Evolutionary conservation across 2,888 invertebrate species (phyloP).

Genomic region (Lepidocyrtinus sp.): DNA sequence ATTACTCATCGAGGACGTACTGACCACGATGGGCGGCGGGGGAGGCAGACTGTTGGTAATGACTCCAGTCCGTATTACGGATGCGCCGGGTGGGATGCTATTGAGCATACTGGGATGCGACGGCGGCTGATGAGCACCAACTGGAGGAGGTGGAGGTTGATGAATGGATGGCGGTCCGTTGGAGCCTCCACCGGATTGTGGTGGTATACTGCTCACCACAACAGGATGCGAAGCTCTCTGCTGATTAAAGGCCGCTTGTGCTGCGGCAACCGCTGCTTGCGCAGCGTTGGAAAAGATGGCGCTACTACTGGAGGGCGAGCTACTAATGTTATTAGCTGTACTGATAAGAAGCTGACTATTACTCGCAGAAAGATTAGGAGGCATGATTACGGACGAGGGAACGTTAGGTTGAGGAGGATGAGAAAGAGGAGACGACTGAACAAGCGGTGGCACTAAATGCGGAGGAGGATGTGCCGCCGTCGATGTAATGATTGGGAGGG

Average conservation of each 20-base stretch:
- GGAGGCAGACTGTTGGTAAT: conserved; percentile 35
- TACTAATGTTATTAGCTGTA: conserved; percentile 49
- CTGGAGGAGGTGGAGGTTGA: neutral
- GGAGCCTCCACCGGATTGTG: neutral
- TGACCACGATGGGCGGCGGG: conserved; percentile 53
- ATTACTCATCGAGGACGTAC: conserved; percentile 30
- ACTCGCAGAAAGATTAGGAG: conserved; percentile 56
- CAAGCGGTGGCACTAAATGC: conserved; percentile 47
- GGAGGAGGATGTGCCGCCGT: conserved; percentile 47
- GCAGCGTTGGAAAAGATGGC: conserved; percentile 28
- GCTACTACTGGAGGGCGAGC: conserved; percentile 38
- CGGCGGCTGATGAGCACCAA: neutral
- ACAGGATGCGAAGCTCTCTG: conserved; percentile 13
- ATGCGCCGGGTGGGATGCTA: conserved; percentile 34
- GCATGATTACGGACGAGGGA: conserved; percentile 53
- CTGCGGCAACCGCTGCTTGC: conserved; percentile 36
- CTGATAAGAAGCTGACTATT: conserved; percentile 58
- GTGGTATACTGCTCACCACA: conserved; percentile 10
- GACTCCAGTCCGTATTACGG: conserved; percentile 40
- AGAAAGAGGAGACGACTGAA: conserved; percentile 36
- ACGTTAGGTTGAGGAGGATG: conserved; percentile 45
- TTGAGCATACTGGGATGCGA: conserved; percentile 18
- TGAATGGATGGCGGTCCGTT: conserved; percentile 14
- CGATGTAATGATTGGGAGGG: conserved; percentile 47
- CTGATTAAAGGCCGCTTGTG: conserved; percentile 25